Evolutionary conservation across 2,797 vertebrate species (phyloP), one percentile per base, ranked within the genome.

Genomic region (Selene dorsalis): DNA sequence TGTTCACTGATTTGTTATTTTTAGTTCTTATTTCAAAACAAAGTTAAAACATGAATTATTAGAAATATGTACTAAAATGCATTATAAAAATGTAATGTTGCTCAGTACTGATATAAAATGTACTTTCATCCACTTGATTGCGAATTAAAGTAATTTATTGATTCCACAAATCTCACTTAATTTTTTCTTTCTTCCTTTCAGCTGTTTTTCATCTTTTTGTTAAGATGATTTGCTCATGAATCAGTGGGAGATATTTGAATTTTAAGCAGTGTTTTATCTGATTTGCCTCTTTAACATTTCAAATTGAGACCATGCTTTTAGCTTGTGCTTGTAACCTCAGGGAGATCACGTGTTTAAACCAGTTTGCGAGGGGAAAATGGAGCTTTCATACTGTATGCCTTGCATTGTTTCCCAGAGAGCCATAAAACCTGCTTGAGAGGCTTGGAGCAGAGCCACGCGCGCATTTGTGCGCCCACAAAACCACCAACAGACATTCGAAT

Each of bases 371-470:
- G 65, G 62, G 53, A 67, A 81, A 79, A 81, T 35, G 1, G 43
- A 68, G 67, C 79, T 79, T 76, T 69, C 38, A 45, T 55, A 64
- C 16, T 38, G 38, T 22, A 73, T 75, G 67, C 61, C 61, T 60
- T 22, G 32, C 60, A 66, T 61, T 70, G 75, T 80, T 83, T 85
- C 66, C 58, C 79, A 70, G 59, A 77, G 57, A 80, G 70, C 56
- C 75, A 77, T 75, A 84, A 86, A 86, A 90, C 69, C 82, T 75
- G 79, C 82, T 76, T 80, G 47, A 80, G 81, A 76, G 70, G 69
- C 68, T 87, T 88, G 79, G 86, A 89, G 63, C 47, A 5, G 24
- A 75, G 82, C 80, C 79, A 83, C 65, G 41, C 26, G n/a, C n/a
- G n/a, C 11, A n/a, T 69, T 75, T 69, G 60, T 72, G 20, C 5